phyloP scores from a whole-genome alignment of 2,113 vertebrate species.

The Herpailurus yagouaroundi region DNA sequence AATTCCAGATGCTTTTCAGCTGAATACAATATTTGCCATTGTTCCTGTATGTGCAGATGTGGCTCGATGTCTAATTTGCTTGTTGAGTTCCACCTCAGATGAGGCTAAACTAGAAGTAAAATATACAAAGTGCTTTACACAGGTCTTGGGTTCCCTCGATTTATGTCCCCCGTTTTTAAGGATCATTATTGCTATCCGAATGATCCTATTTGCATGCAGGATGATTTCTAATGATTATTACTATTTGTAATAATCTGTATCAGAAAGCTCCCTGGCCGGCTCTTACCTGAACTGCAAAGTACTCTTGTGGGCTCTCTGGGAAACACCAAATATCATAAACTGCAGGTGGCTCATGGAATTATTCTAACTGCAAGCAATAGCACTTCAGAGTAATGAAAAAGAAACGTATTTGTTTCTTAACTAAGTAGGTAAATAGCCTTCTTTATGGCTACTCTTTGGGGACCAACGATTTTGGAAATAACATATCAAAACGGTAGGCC shows the following conservation, averaged over 20 bases:
- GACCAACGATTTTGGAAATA: constrained; percentile 73
- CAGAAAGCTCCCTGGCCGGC: constrained; percentile 77
- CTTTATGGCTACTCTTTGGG: constrained; percentile 71
- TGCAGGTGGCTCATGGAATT: constrained; percentile 78
- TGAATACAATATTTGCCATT: not conserved
- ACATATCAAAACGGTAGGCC: constrained; percentile 53
- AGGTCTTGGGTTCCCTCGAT: constrained; percentile 33
- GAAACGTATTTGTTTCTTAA: constrained; percentile 79
- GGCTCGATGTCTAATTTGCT: not conserved
- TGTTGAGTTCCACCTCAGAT: constrained; percentile 37
- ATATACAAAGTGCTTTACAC: not conserved
- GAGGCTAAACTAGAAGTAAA: not conserved
- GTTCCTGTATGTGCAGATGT: not conserved
- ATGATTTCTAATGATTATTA: constrained; percentile 80
- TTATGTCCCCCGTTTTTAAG: constrained; percentile 63
- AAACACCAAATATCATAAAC: constrained; percentile 75
- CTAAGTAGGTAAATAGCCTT: constrained; percentile 80
- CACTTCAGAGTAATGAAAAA: constrained; percentile 77
- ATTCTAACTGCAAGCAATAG: constrained; percentile 70
- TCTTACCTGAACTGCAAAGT: constrained; percentile 80
- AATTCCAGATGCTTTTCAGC: not conserved
- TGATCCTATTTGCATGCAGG: constrained; percentile 72
- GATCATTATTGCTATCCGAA: constrained; percentile 69
- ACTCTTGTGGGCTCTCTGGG: constrained; percentile 72
- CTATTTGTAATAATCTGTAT: constrained; percentile 78